phyloP scores from a whole-genome alignment of 2,797 vertebrate genomes.

The Myoxocephalus aenaeus region DNA sequence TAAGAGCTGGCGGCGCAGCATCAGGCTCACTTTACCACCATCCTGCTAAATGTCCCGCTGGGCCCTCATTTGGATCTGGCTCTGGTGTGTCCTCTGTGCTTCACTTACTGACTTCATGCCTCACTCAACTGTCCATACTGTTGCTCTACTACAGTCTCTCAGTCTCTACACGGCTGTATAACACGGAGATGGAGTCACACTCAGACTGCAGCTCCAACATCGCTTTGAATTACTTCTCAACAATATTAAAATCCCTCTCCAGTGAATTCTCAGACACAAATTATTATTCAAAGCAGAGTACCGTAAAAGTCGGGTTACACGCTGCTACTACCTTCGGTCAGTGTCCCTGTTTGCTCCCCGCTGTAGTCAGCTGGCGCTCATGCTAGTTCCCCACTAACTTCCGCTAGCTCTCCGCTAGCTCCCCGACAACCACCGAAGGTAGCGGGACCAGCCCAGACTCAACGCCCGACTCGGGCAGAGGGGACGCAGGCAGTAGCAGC shows the following conservation, averaged over 20 bases:
- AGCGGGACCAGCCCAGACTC: too few species aligned
- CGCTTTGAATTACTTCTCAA: neutral
- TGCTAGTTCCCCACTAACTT: too few species aligned
- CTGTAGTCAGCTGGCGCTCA: too few species aligned
- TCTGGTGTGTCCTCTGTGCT: neutral
- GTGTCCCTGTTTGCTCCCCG: too few species aligned
- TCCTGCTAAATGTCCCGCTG: neutral
- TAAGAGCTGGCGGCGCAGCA: conserved; percentile 46
- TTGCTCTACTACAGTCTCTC: neutral
- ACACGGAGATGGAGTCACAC: neutral
- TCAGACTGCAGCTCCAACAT: neutral
- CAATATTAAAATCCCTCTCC: neutral
- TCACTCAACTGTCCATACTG: neutral
- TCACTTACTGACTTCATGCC: neutral
- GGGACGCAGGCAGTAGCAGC: too few species aligned
- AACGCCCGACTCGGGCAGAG: too few species aligned
- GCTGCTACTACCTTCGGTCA: too few species aligned
- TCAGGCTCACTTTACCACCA: conserved; percentile 31
- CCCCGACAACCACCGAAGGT: too few species aligned
- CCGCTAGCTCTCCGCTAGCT: too few species aligned
- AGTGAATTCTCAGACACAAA: neutral
- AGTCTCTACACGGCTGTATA: neutral
- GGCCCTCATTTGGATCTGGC: neutral
- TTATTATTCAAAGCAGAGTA: neutral
- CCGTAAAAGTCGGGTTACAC: too few species aligned